Evolutionary conservation across 2,113 vertebrate genomes (phyloP).

Genomic region (Mystacornis crossleyi): DNA sequence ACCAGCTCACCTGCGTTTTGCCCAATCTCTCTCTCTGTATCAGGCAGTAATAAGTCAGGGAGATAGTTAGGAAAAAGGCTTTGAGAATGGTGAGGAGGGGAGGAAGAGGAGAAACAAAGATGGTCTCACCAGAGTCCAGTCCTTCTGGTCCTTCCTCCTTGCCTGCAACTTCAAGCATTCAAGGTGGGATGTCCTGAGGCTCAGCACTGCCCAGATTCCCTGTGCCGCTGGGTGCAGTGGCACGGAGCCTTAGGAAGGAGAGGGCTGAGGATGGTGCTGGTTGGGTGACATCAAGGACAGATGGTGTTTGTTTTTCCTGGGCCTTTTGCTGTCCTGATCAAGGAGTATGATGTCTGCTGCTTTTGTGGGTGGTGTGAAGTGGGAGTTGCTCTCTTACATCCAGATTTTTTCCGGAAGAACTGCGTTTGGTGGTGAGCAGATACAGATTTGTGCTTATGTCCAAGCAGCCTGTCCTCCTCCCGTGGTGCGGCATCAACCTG

Average conservation of each 20-base stretch:
- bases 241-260: not conserved
- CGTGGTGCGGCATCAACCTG: not conserved
- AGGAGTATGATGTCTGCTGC: not conserved
- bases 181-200: not conserved
- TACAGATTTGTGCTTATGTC: not conserved
- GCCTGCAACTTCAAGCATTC: not conserved
- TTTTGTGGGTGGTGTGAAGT: not conserved
- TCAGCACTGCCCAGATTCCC: not conserved
- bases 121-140: not conserved
- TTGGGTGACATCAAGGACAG: not conserved
- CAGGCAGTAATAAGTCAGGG: not conserved
- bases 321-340: not conserved
- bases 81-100: not conserved
- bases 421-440: not conserved
- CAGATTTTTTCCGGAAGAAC: not conserved
- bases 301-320: not conserved
- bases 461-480: not conserved
- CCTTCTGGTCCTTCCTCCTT: not conserved
- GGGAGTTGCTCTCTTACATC: not conserved
- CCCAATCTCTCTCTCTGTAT: not conserved
- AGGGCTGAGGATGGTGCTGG: not conserved
- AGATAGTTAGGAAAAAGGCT: not conserved
- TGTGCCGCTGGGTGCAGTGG: not conserved
- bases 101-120: not conserved
- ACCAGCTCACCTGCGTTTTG: not conserved